Base-by-base conservation (phyloP, 1,140 invertebrate genomes). In the Sweltsa coloradensis region DNA sequence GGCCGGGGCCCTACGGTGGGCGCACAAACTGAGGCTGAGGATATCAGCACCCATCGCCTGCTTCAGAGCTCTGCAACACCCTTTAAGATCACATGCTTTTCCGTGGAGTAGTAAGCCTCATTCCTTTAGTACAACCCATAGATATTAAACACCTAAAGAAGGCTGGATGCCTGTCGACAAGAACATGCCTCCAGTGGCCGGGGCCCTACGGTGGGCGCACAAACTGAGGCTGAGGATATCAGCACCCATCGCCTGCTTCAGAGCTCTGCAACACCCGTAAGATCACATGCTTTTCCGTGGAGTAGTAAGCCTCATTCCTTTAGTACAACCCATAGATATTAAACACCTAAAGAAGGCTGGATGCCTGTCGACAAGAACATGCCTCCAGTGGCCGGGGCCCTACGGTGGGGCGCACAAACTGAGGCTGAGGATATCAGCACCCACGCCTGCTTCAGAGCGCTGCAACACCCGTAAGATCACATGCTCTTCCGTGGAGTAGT, bases 401-500 rank as follows among this genome's bases (percentile, higher is more conserved):
- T 96, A 18, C 74, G 83, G 47, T 94, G 85, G 78, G 82, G 82
- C 29, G 71, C n/a, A 74, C 47, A 88, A 85, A 71, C 70, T 95
- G 49, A 72, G 73, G 55, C 73, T 77, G 49, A 74, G 90, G 51
- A 79, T 93, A 23, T 71, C 78, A 34, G 69, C 73, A 31, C 82
- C 85, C 25, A 71, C 91, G 41, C 67, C 71, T 71, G 75, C 52
- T 86, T 87, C 64, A 78, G 77, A 66, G 70, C 71, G 53, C 66
- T 86, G 27, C 80, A 85, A 61, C 79, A 85, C 69, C 73, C 78
- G 84, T 87, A 69, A 72, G 78, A n/a, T n/a, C n/a, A n/a, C n/a
- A n/a, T n/a, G n/a, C n/a, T n/a, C n/a, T n/a, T n/a, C n/a, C n/a
- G n/a, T n/a, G n/a, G n/a, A n/a, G n/a, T n/a, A n/a, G n/a, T n/a